phyloP scores from a whole-genome alignment of 2,113 vertebrate genomes.

The Syngnathus floridae region DNA sequence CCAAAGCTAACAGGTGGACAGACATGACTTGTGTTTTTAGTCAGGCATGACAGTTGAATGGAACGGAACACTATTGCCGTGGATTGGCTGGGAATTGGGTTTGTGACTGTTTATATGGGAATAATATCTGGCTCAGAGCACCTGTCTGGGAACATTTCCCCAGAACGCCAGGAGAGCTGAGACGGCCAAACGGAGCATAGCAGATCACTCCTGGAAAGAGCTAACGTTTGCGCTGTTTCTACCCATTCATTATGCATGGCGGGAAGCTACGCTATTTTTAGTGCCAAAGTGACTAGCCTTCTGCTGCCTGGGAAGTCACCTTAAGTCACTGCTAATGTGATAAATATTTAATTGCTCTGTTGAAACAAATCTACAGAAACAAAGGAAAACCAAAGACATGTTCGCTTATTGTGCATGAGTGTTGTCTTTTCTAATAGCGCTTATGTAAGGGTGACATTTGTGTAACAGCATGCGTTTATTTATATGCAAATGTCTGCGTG shows the following conservation, averaged over 20 bases:
- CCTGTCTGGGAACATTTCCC: slow-evolving; percentile 60
- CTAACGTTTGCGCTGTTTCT: slow-evolving; percentile 55
- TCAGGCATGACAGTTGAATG: slow-evolving; percentile 63
- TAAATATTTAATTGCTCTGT: slow-evolving; percentile 67
- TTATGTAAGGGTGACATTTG: slow-evolving; percentile 59
- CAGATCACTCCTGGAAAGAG: slow-evolving; percentile 67
- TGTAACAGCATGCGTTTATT: slow-evolving; percentile 14
- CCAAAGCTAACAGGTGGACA: slow-evolving; percentile 67
- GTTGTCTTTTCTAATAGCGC: slow-evolving; percentile 48
- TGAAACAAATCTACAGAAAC: slow-evolving; percentile 61
- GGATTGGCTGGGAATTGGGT: slow-evolving; percentile 63
- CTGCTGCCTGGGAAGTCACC: slow-evolving; percentile 61
- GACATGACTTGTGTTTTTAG: slow-evolving; percentile 60
- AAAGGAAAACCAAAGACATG: slow-evolving; percentile 41
- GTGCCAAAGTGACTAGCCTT: slow-evolving; percentile 52
- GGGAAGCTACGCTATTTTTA: slow-evolving; percentile 64
- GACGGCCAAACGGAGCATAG: slow-evolving; percentile 58
- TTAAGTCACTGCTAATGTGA: slow-evolving; percentile 56
- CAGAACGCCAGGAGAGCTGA: slow-evolving; percentile 45
- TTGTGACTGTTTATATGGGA: slow-evolving; percentile 61
- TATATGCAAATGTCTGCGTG: slow-evolving; percentile 3
- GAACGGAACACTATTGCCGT: slow-evolving; percentile 42
- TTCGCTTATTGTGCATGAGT: slow-evolving; percentile 31
- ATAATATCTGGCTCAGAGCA: slow-evolving; percentile 67
- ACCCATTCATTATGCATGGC: slow-evolving; percentile 72